A percentile compares a stretch with the other conserved stretches of the same genome.
Evolutionary conservation across 2,113 vertebrate genomes (phyloP).

Genomic region (Chaetura pelagica): DNA sequence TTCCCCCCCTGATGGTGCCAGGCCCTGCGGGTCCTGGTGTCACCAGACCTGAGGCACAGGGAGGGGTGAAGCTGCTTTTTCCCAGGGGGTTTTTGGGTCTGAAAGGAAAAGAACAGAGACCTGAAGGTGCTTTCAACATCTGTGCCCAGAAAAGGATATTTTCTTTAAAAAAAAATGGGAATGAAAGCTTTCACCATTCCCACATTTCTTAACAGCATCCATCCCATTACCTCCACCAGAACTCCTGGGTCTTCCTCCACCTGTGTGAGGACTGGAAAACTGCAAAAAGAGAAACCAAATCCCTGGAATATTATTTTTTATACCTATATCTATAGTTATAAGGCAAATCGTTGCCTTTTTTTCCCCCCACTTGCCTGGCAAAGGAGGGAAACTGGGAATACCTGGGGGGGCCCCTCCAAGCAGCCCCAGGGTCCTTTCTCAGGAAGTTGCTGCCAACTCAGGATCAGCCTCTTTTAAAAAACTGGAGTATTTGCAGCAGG

Average conservation of each 20-base stretch:
- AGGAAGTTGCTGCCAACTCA: background rate
- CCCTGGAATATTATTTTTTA: background rate
- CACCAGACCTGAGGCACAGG: rapidly evolving
- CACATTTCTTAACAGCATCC: background rate
- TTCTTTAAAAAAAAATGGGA: background rate
- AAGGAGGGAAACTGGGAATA: background rate
- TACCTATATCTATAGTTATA: background rate
- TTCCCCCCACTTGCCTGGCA: background rate
- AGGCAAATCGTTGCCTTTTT: background rate
- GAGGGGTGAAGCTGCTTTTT: background rate
- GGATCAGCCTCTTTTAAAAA: background rate
- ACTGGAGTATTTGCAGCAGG: rapidly evolving
- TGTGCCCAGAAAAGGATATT: background rate
- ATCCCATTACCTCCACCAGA: rapidly evolving
- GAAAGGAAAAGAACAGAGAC: background rate
- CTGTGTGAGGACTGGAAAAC: background rate
- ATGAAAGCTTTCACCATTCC: background rate
- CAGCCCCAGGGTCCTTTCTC: background rate
- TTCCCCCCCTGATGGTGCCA: rapidly evolving
- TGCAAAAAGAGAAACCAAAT: background rate
- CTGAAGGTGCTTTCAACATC: background rate
- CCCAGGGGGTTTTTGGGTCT: rapidly evolving
- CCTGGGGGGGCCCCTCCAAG: background rate
- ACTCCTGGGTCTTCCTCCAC: background rate
- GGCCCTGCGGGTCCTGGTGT: background rate